These are phyloP conservation scores for Holothuria leucospilota DNA, from an alignment of 53 echinoderm and acorn worm species.

Conservation along the genomic window DNA sequence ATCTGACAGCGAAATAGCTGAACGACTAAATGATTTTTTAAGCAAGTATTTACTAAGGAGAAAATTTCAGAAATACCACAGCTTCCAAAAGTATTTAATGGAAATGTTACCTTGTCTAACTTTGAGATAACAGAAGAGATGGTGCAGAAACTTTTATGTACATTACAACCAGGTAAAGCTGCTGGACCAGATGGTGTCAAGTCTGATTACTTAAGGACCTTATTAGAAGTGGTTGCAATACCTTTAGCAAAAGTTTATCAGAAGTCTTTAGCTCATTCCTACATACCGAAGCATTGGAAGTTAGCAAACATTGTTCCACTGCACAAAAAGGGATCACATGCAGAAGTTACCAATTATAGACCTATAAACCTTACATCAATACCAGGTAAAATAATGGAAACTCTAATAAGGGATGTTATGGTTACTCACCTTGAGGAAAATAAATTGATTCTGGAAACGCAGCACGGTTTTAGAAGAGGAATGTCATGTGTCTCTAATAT, in stretches of 20 bases:
- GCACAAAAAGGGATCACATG: too few species aligned
- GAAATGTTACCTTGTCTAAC: neutral
- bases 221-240: neutral
- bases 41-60: neutral
- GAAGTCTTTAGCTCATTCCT: too few species aligned
- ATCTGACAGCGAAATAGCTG: too few species aligned
- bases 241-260: neutral
- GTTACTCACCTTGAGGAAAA: too few species aligned
- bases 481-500: too few species aligned
- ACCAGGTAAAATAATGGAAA: too few species aligned
- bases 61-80: neutral
- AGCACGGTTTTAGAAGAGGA: too few species aligned
- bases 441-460: too few species aligned
- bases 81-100: neutral
- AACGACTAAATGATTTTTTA: neutral
- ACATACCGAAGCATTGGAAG: neutral
- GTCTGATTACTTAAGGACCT: neutral
- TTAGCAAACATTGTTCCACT: too few species aligned
- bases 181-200: neutral
- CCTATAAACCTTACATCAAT: too few species aligned
- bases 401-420: too few species aligned
- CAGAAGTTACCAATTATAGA: too few species aligned
- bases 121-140: conserved; percentile 8
- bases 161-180: neutral
- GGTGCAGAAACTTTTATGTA: neutral